A percentile compares a stretch with the other conserved stretches of the same genome.
phyloP scores from a whole-genome alignment of 2,113 vertebrate genomes.

The Hiodon alosoides region DNA sequence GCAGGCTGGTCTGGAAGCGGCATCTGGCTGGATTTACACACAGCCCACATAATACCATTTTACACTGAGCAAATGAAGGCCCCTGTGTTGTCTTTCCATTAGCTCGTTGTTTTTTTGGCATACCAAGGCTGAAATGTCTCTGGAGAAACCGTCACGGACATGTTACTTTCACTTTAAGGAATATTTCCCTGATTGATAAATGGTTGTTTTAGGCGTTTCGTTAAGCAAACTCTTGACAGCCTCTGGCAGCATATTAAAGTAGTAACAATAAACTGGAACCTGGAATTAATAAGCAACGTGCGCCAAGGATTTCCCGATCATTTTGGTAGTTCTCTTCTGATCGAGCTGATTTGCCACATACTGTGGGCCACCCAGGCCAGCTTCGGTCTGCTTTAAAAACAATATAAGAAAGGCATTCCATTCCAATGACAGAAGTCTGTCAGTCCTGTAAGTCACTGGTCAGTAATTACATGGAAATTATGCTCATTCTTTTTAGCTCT shows the following conservation, averaged over 20 bases:
- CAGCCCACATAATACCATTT: neutral
- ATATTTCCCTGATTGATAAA: slow-evolving; percentile 28
- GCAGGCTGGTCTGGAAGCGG: neutral
- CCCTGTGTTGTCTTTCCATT: slow-evolving; percentile 11
- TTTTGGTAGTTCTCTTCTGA: slow-evolving; percentile 9
- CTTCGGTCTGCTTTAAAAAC: too few relatives aligned
- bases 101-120: too few relatives aligned
- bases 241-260: slow-evolving; percentile 24
- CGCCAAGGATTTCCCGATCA: neutral
- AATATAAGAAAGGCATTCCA: too few relatives aligned
- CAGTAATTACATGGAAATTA: too few relatives aligned
- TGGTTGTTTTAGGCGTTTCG: slow-evolving; percentile 15
- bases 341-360: slow-evolving; percentile 5
- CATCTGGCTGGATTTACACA: neutral
- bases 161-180: neutral
- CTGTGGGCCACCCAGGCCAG: too few relatives aligned
- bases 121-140: neutral
- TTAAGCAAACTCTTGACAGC: slow-evolving; percentile 7
- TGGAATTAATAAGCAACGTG: neutral
- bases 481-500: too few relatives aligned
- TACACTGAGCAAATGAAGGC: neutral
- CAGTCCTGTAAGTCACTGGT: too few relatives aligned
- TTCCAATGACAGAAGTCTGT: too few relatives aligned
- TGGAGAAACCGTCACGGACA: slow-evolving; percentile 2
- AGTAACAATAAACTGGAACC: slow-evolving; percentile 19